phyloP scores from a whole-genome alignment of 1,140 invertebrate species.

The Anastatus disparis region DNA sequence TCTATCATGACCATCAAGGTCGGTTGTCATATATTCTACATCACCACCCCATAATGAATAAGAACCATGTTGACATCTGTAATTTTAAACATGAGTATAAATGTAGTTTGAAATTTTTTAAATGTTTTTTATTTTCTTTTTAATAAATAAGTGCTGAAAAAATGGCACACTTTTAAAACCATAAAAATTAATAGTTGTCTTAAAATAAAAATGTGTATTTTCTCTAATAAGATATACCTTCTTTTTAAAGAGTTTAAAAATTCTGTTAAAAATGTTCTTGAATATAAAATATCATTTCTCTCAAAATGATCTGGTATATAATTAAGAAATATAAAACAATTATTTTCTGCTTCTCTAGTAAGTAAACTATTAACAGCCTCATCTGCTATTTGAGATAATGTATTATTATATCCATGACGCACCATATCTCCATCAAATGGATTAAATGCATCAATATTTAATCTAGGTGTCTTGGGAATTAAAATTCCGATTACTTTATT shows the following conservation, averaged over 20 bases:
- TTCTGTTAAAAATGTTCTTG: not conserved
- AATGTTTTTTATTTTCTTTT: too few relatives aligned
- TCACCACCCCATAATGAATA: constrained; percentile 8
- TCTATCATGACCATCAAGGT: not conserved
- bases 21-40: not conserved
- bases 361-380: not conserved
- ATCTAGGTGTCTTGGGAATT: not conserved
- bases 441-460: not conserved
- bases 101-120: too few relatives aligned
- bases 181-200: too few relatives aligned
- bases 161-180: not conserved
- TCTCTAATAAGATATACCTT: not conserved
- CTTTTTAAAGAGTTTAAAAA: not conserved
- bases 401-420: not conserved
- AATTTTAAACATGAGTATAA: too few relatives aligned
- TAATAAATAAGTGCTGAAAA: not conserved
- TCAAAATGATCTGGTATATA: too few relatives aligned
- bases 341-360: not conserved
- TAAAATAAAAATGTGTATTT: too few relatives aligned
- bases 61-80: not conserved
- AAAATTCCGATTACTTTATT: not conserved
- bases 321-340: not conserved
- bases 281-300: not conserved
- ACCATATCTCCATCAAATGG: not conserved
- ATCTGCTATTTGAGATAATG: not conserved